These are phyloP conservation scores for Drosophila borealis DNA, from an alignment of 2,888 invertebrate genomes.

Conservation along the genomic window DNA sequence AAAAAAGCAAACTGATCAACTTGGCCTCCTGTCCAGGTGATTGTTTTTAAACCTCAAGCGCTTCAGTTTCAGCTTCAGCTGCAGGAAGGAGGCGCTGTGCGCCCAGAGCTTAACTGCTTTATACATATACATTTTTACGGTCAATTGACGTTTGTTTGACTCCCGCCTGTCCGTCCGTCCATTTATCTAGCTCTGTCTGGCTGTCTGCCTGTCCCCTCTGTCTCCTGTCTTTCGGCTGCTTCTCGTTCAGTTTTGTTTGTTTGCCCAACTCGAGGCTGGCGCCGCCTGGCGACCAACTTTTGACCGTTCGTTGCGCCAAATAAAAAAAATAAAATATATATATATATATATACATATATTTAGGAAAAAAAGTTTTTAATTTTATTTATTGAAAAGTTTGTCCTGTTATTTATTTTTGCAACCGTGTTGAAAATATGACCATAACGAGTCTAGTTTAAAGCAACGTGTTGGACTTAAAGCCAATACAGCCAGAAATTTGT, in stretches of 20 bases:
- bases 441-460: slow-evolving; percentile 37
- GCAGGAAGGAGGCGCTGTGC: slow-evolving; percentile 14
- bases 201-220: slow-evolving; percentile 9
- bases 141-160: slow-evolving; percentile 77
- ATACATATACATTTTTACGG: slow-evolving; percentile 74
- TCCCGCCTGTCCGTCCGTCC: slow-evolving; percentile 8
- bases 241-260: slow-evolving; percentile 46
- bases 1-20: slow-evolving; percentile 31
- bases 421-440: slow-evolving; percentile 74
- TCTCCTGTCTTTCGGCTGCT: slow-evolving; percentile 7
- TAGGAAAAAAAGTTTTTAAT: slow-evolving; percentile 70
- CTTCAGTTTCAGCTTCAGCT: slow-evolving; percentile 60
- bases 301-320: slow-evolving; percentile 51
- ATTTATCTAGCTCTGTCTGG: slow-evolving; percentile 4
- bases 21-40: slow-evolving; percentile 67
- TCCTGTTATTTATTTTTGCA: slow-evolving; percentile 73
- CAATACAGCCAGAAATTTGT: slow-evolving; percentile 32
- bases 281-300: slow-evolving; percentile 73
- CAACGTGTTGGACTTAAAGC: slow-evolving; percentile 45
- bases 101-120: slow-evolving; percentile 27
- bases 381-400: slow-evolving; percentile 80
- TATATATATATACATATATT: background rate
- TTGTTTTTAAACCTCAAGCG: slow-evolving; percentile 79
- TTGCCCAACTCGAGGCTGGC: slow-evolving; percentile 61
- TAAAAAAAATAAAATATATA: slow-evolving; percentile 1